Base-by-base conservation (phyloP, 2,113 vertebrate species). In the Gymnobelideus leadbeateri region DNA sequence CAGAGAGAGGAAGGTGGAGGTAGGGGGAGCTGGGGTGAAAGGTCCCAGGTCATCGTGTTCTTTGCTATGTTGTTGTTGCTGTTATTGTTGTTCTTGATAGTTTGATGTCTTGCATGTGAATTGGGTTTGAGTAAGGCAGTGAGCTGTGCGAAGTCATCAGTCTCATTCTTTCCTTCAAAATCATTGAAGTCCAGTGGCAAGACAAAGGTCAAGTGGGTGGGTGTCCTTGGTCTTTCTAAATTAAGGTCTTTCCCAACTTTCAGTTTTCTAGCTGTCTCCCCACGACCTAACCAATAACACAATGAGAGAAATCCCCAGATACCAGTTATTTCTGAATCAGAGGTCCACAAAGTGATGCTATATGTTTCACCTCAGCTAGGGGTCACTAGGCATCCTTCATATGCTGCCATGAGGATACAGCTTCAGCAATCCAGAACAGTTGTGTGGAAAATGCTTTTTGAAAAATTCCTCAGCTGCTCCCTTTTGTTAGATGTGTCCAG, bases 281-380 rank as follows among this genome's bases (percentile, higher is more conserved):
- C 3, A 10, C 2, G 3, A 94, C 31, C 52, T 77, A 57, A 91
- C 68, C 8, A 84, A 51, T 52, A 28, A 53, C 5, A n/a, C 8
- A 2, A 47, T 0, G 92, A 6, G 90, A 25, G 55, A 92, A 43
- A 7, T 0, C 0, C 37, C 55, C 43, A n/a, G n/a, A 55, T 3
- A 3, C 57, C 89, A 93, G 90, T 92, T 84, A 51, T 92, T 53
- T 51, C 47, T 25, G 8, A 16, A 43, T 54, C 91, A 92, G 97
- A 92, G 68, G 94, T 93, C 91, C 12, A 0, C 0, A 6, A 28
- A 93, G 94, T 21, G 68, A 43, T 84, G 68, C 97, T 93, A 92
- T 94, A 46, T 93, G 96, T 68, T 97, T 97, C 97, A 94, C 97
- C 97, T 98, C 97, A 97, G 94, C 96, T 97, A 93, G 97, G 94